A percentile compares a stretch with the other conserved stretches of the same genome.
Evolutionary conservation across 2,888 invertebrate genomes (phyloP).

Genomic region (Ptilodon capucinus): DNA sequence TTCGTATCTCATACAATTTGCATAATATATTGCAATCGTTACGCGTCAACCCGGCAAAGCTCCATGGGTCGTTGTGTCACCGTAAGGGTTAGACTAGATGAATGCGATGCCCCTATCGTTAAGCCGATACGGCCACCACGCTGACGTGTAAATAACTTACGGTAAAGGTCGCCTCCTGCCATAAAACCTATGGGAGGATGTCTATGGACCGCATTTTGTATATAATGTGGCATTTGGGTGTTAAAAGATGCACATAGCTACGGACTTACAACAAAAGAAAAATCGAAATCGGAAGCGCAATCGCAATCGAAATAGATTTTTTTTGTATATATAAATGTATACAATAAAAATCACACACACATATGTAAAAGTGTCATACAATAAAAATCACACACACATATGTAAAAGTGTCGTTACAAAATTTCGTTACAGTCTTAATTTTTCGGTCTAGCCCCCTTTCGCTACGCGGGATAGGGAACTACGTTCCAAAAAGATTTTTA

Average conservation of each 20-base stretch:
- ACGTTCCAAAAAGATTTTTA: no score
- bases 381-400: no score
- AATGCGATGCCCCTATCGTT: constrained; percentile 59
- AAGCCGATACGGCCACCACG: constrained; percentile 54
- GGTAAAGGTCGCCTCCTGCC: constrained; percentile 24
- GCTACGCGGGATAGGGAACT: no score
- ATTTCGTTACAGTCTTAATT: no score
- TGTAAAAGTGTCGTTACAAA: no score
- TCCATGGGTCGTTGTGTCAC: constrained; percentile 61
- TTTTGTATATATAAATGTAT: no score
- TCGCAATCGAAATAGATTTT: no score
- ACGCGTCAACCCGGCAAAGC: constrained; percentile 47
- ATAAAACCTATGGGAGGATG: constrained; percentile 25
- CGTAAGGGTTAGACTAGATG: constrained; percentile 68
- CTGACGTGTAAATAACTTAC: constrained; percentile 57
- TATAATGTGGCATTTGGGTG: neutral
- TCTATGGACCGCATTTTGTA: constrained; percentile 1
- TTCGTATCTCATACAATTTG: constrained; percentile 37
- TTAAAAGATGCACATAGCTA: neutral
- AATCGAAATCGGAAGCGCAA: no score
- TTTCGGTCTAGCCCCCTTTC: no score
- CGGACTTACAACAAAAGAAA: no score
- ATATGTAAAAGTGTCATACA: no score
- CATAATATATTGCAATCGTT: constrained; percentile 63
- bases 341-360: no score